Percentiles rank a stretch among this genome's conserved stretches.
phyloP scores from a whole-genome alignment of 2,113 vertebrate species.

The Phylloscopus trochiloides region DNA sequence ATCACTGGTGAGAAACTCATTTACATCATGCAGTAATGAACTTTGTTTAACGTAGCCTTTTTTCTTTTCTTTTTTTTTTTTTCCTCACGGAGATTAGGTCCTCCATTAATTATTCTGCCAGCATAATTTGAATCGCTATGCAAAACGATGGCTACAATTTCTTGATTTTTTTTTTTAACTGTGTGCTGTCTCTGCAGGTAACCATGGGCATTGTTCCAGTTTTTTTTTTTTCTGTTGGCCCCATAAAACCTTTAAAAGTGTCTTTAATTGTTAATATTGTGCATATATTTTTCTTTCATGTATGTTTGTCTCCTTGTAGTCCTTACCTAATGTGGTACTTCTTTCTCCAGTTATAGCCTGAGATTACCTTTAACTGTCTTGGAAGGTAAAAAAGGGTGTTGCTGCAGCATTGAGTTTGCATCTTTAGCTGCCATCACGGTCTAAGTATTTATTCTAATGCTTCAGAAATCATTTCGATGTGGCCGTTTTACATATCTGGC shows the following conservation, averaged over 20 bases:
- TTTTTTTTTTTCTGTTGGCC: conserved; percentile 40
- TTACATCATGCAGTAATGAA: conserved; percentile 90
- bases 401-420: conserved; percentile 40
- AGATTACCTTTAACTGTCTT: conserved; percentile 42
- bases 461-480: conserved; percentile 61
- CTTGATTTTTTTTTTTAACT: conserved; percentile 46
- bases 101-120: conserved; percentile 82
- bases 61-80: conserved; percentile 66
- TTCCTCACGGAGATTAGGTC: conserved; percentile 74
- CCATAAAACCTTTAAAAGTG: conserved; percentile 42
- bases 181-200: conserved; percentile 55
- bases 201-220: conserved; percentile 61
- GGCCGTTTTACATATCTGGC: conserved; percentile 59
- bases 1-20: conserved; percentile 87
- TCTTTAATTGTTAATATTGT: conserved; percentile 41
- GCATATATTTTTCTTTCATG: conserved; percentile 36
- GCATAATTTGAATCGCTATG: conserved; percentile 80
- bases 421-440: conserved; percentile 42
- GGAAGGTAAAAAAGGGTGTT: conserved; percentile 47
- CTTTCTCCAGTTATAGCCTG: conserved; percentile 31
- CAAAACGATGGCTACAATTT: conserved; percentile 70
- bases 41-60: conserved; percentile 85
- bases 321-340: conserved; percentile 31
- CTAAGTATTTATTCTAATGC: conserved; percentile 55
- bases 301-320: conserved; percentile 34